Evolutionary conservation across 35 echinoderm and acorn worm genomes (phyloP).

Genomic region (Apostichopus parvimensis): DNA sequence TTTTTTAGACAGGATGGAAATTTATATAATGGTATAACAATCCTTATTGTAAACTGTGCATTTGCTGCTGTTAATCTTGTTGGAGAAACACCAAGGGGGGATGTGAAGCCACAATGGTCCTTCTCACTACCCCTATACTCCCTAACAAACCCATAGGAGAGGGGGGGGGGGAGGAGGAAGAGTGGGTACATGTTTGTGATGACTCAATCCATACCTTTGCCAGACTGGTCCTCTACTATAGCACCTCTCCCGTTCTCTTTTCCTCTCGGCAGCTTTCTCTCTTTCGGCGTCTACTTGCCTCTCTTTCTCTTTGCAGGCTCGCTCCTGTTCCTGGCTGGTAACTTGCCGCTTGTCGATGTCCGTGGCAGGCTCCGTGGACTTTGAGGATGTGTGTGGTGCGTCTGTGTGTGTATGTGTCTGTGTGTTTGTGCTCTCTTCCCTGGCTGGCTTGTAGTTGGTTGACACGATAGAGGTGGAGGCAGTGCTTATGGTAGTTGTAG

Average conservation of each 20-base stretch:
- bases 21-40: no score
- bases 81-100: no score
- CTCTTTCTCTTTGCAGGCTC: slow-evolving; percentile 17
- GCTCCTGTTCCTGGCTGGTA: slow-evolving; percentile 16
- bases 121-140: no score
- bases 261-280: slow-evolving; percentile 47
- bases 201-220: slow-evolving; percentile 8
- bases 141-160: no score
- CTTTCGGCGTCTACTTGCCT: not conserved
- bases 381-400: slow-evolving; percentile 4
- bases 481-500: slow-evolving; percentile 35
- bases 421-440: slow-evolving; percentile 36
- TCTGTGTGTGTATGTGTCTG: not conserved
- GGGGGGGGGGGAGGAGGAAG: no score
- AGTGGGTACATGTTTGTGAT: no score
- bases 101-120: no score
- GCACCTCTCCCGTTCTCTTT: slow-evolving; percentile 23
- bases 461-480: not conserved
- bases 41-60: no score
- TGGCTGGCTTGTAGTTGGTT: not conserved
- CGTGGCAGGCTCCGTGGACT: not conserved
- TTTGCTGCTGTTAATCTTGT: no score
- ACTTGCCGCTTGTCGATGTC: not conserved
- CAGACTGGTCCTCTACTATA: slow-evolving; percentile 43
- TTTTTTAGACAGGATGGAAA: no score